These are phyloP conservation scores for Imbricaverruca yamaguchii DNA, from an alignment of 2,888 invertebrate species.

Conservation along the genomic window DNA sequence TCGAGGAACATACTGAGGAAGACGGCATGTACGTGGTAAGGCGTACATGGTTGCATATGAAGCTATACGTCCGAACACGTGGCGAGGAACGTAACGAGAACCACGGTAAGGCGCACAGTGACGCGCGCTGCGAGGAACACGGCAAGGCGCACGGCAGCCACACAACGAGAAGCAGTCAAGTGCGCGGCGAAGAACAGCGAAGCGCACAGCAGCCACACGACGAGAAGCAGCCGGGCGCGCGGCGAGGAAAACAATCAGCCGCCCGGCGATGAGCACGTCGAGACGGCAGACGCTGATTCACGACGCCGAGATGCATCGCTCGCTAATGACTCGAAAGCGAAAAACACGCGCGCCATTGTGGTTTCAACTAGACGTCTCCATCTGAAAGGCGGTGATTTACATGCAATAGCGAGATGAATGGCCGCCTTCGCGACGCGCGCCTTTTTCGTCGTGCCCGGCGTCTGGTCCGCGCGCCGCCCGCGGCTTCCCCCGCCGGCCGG, in stretches of 20 bases:
- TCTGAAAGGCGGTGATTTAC: not conserved
- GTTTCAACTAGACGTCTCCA: slow-evolving; percentile 12
- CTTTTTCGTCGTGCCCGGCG: not conserved
- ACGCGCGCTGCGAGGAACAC: not conserved
- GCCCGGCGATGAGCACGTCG: not conserved
- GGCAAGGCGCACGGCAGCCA: not conserved
- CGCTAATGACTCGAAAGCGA: not conserved
- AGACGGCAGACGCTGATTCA: not conserved
- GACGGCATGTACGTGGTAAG: no score
- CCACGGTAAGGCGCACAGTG: no score
- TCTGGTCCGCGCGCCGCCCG: not conserved
- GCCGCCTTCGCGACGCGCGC: not conserved
- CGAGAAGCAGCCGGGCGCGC: no score
- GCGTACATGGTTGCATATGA: no score
- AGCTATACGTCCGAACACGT: no score
- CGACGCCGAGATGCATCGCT: not conserved
- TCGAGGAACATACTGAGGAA: no score
- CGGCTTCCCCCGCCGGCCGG: not conserved
- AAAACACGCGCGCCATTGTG: slow-evolving; percentile 7
- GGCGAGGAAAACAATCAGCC: no score
- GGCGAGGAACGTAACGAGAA: no score
- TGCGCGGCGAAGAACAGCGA: no score
- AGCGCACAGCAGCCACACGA: no score
- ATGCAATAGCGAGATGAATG: not conserved
- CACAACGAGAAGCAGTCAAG: not conserved